Percentiles rank a stretch among this genome's conserved stretches.
phyloP scores from a whole-genome alignment of 1,140 invertebrate genomes.

The Orius insidiosus region DNA sequence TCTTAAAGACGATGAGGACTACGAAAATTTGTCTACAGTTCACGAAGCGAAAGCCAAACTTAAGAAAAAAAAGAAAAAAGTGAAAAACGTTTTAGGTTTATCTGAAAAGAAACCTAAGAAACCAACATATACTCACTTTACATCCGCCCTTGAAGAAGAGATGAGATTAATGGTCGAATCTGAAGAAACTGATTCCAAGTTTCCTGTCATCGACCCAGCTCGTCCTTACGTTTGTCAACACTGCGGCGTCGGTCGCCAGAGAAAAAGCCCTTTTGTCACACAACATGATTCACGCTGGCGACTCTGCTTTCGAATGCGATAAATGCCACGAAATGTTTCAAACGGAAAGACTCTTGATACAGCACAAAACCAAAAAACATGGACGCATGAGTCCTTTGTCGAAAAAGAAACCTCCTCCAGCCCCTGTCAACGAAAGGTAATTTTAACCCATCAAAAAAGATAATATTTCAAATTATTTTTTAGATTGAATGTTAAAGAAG shows the following conservation, averaged over 20 bases:
- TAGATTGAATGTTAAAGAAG: constrained; percentile 28
- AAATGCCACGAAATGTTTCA: constrained; percentile 63
- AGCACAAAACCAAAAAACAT: constrained; percentile 13
- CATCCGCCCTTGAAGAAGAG: too few relatives aligned
- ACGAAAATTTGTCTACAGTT: constrained; percentile 1
- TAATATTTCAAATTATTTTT: too few relatives aligned
- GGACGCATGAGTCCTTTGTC: neutral
- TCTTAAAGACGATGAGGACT: constrained; percentile 13
- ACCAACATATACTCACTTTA: too few relatives aligned
- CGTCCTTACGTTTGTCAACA: constrained; percentile 64
- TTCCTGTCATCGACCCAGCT: constrained; percentile 47
- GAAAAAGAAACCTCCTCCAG: neutral
- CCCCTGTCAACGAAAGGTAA: neutral
- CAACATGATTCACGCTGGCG: constrained; percentile 34
- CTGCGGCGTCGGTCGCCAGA: constrained; percentile 53
- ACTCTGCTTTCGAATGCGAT: constrained; percentile 56
- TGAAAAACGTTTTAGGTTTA: too few relatives aligned
- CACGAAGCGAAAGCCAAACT: constrained; percentile 9
- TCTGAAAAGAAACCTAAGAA: too few relatives aligned
- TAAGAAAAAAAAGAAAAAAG: constrained; percentile 5
- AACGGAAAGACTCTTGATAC: constrained; percentile 41
- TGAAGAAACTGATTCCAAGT: constrained; percentile 28
- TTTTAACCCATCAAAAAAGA: too few relatives aligned
- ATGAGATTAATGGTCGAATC: neutral
- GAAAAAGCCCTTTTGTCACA: constrained; percentile 64